These are phyloP conservation scores for Coreius guichenoti DNA, from an alignment of 2,797 vertebrate genomes.

Conservation along the genomic window DNA sequence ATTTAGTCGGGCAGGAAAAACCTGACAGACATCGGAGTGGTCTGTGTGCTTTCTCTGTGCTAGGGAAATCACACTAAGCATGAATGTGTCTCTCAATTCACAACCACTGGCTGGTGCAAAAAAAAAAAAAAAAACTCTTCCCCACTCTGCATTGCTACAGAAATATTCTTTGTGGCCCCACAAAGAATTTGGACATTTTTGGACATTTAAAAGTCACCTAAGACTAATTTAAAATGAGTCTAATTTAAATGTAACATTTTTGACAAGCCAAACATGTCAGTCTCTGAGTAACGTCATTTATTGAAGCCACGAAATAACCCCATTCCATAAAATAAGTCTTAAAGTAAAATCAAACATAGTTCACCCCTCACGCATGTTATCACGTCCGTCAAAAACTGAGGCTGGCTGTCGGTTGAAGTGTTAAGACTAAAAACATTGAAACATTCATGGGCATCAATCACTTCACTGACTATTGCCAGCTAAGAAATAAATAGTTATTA, in stretches of 20 bases:
- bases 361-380: too few relatives aligned
- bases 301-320: neutral
- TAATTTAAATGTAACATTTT: neutral
- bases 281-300: neutral
- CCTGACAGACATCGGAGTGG: conserved; percentile 74
- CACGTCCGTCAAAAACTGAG: too few relatives aligned
- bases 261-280: neutral
- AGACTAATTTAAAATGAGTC: neutral
- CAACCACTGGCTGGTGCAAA: conserved; percentile 4
- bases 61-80: conserved; percentile 70
- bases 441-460: too few relatives aligned
- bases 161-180: conserved; percentile 28
- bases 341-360: neutral
- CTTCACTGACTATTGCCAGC: too few relatives aligned
- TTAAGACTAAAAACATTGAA: too few relatives aligned
- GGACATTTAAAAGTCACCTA: neutral
- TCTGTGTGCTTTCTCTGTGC: conserved; percentile 62
- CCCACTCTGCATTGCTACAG: conserved; percentile 30
- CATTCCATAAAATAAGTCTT: neutral
- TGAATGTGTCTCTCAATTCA: conserved; percentile 60
- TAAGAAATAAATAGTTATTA: too few relatives aligned
- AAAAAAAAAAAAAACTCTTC: conserved; percentile 48
- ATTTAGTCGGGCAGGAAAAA: conserved; percentile 77
- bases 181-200: neutral
- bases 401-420: too few relatives aligned